A percentile compares a stretch with the other conserved stretches of the same genome.
Conservation (phyloP, 1,140 invertebrate species). For the Samia ricini region DNA sequence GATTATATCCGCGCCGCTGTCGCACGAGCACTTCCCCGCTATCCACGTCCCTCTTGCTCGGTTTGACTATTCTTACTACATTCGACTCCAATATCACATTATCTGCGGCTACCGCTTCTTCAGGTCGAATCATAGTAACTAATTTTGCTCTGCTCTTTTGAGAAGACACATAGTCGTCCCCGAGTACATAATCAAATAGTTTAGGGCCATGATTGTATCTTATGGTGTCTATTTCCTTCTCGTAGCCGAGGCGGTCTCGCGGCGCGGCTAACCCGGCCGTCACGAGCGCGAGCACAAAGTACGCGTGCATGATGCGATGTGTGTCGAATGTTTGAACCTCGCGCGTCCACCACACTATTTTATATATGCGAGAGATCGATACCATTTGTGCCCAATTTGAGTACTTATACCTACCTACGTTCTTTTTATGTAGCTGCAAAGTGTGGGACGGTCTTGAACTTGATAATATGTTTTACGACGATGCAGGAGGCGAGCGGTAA, state of each 20-base stretch:
- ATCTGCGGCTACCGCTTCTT: constrained; percentile 61
- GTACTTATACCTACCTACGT: constrained; percentile 30
- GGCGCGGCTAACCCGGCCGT: constrained; percentile 37
- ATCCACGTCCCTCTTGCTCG: constrained; percentile 39
- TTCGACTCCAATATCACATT: constrained; percentile 73
- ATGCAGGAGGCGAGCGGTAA: constrained; percentile 11
- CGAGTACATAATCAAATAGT: constrained; percentile 52
- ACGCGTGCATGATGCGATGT: constrained; percentile 69
- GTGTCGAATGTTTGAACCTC: constrained; percentile 64
- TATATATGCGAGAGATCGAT: constrained; percentile 69
- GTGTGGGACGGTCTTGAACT: constrained; percentile 57
- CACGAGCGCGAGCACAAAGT: constrained; percentile 54
- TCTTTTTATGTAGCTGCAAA: constrained; percentile 50
- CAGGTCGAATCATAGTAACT: constrained; percentile 54
- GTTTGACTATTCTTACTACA: constrained; percentile 59
- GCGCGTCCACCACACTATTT: constrained; percentile 65
- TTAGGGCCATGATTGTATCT: constrained; percentile 57
- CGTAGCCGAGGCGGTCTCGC: constrained; percentile 56
- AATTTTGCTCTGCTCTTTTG: constrained; percentile 62
- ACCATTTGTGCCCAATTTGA: constrained; percentile 70
- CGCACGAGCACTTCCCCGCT: constrained; percentile 46
- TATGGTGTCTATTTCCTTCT: constrained; percentile 57
- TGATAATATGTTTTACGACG: constrained; percentile 43
- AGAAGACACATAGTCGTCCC: constrained; percentile 46
- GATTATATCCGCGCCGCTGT: constrained; percentile 71